Evolutionary conservation across 2,113 vertebrate species (phyloP), one percentile per base, ranked within the genome.

Genomic region (Leuciscus idus): DNA sequence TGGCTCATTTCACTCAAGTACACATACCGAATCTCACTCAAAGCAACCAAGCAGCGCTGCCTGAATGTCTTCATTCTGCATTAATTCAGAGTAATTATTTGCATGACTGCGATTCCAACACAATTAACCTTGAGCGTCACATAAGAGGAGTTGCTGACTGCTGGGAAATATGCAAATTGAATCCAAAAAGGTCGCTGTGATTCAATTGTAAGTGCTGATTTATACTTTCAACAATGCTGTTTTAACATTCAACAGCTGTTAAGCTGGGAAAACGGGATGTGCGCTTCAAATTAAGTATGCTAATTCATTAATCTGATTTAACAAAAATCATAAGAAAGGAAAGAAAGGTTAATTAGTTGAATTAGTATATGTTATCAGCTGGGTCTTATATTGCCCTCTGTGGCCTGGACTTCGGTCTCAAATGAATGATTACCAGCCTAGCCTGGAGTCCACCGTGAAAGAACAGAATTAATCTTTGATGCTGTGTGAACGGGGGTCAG

Each of bases 191-290:
- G 87, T 91, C 92, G 87, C 46, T 80, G 70, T 91, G 92, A 94
- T 92, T 90, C 90, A 91, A 92, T 93, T 93, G 88, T 66, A 30
- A 74, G 88, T 90, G 81, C 81, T 91, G 92, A 93, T 89, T 92
- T 91, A 92, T 52, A 62, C 33, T 90, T 87, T 9, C 43, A 84
- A 91, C 92, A 92, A 92, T 90, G 75, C 78, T 52, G 17, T 89
- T 52, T 85, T 91, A 87, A 90, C 86, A 92, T 87, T 90, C 91
- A 92, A 93, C 94, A 94, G 91, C 93, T 94, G 93, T 91, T 91
- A 89, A 90, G 92, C 84, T 90, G 73, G 89, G 87, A 52, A 86
- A 84, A 90, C 74, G 84, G 81, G 80, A 64, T 88, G 77, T 89
- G 86, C 90, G 83, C 90, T 66, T 43, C 82, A 87, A 88, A 91